Evolutionary conservation across 2,888 invertebrate species (phyloP).

Genomic region (Drosophila greeni): DNA sequence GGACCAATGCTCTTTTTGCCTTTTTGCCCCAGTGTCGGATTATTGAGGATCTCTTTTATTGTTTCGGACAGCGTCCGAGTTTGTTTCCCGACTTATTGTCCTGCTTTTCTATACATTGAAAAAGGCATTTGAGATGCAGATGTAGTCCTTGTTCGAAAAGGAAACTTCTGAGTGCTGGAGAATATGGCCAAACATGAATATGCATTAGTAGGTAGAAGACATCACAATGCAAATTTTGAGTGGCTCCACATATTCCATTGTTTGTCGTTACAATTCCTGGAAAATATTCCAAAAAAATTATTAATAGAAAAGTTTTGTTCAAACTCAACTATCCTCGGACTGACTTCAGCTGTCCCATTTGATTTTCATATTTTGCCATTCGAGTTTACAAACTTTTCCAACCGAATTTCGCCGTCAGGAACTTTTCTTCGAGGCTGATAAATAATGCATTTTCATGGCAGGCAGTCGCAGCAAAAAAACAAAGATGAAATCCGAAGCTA

Average conservation of each 20-base stretch:
- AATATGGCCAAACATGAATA: neutral
- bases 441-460: constrained; percentile 39
- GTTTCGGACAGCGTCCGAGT: constrained; percentile 13
- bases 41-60: constrained; percentile 29
- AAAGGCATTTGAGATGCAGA: constrained; percentile 10
- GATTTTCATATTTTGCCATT: constrained; percentile 18
- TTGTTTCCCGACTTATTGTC: constrained; percentile 15
- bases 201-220: neutral
- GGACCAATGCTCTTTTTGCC: constrained; percentile 28
- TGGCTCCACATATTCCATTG: constrained; percentile 3
- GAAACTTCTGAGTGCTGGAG: neutral
- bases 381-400: constrained; percentile 15
- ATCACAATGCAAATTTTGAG: constrained; percentile 5
- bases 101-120: neutral
- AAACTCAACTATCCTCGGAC: constrained; percentile 4
- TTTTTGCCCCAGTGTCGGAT: constrained; percentile 21
- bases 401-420: constrained; percentile 17
- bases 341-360: constrained; percentile 14
- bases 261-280: neutral
- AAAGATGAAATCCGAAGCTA: constrained; percentile 7
- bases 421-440: constrained; percentile 30
- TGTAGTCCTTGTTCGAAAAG: neutral
- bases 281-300: constrained; percentile 6
- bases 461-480: constrained; percentile 23
- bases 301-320: constrained; percentile 13